Percentiles rank a stretch among this genome's conserved stretches.
Conservation (phyloP, 2,113 vertebrate species). For the Melierax canorus region DNA sequence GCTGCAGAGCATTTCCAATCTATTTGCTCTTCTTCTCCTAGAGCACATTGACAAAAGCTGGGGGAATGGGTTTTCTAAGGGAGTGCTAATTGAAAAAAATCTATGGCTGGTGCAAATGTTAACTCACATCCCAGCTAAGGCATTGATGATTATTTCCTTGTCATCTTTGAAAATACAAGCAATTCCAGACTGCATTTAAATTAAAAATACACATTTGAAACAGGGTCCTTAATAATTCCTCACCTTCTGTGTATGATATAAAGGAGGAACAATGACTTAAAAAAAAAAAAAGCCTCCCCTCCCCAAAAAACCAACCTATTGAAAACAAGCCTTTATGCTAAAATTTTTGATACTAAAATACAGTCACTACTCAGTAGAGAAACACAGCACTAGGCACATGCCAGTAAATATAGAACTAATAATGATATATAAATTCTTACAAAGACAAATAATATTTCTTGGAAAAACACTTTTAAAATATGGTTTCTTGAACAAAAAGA, state of each 20-base stretch:
- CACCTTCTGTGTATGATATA: background rate
- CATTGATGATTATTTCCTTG: constrained; percentile 63
- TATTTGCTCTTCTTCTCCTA: constrained; percentile 79
- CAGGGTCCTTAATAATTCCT: background rate
- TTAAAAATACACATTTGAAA: constrained; percentile 28
- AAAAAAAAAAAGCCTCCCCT: background rate
- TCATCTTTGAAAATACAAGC: constrained; percentile 54
- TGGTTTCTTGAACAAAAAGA: background rate
- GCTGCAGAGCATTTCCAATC: constrained; percentile 77
- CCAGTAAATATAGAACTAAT: background rate
- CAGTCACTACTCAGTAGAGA: background rate
- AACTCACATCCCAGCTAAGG: constrained; percentile 60
- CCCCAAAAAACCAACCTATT: background rate
- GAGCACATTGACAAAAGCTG: constrained; percentile 74
- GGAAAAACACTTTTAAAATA: background rate
- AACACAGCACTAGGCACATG: background rate
- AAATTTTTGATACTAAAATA: background rate
- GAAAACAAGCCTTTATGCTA: background rate
- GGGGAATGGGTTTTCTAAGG: constrained; percentile 70
- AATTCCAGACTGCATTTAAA: constrained; percentile 47
- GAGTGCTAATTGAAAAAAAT: constrained; percentile 72
- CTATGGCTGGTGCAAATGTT: constrained; percentile 68
- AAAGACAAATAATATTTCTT: background rate
- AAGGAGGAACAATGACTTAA: background rate
- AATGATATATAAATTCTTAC: background rate